These are phyloP conservation scores for Cheilosia urbana DNA, from an alignment of 2,888 invertebrate genomes.

Conservation along the genomic window DNA sequence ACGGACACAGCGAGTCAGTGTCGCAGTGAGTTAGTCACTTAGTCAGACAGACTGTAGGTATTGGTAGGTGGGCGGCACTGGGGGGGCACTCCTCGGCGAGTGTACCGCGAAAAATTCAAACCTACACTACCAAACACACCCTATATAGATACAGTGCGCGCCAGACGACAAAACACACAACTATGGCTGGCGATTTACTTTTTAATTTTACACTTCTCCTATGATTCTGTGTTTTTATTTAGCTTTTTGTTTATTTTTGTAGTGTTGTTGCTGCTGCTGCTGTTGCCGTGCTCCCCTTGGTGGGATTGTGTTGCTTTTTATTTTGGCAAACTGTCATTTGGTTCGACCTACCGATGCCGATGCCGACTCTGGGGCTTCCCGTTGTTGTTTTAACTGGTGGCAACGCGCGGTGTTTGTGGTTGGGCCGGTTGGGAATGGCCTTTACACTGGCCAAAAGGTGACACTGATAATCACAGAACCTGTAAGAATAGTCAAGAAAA, in stretches of 20 bases:
- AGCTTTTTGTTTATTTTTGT: slow-evolving; percentile 19
- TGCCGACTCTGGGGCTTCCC: slow-evolving; percentile 45
- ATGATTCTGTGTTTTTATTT: slow-evolving; percentile 36
- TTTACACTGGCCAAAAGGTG: slow-evolving; percentile 64
- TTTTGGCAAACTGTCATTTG: slow-evolving; percentile 67
- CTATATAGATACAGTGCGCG: slow-evolving; percentile 39
- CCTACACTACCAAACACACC: slow-evolving; percentile 13
- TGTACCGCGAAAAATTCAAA: slow-evolving; percentile 24
- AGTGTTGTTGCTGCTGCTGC: slow-evolving; percentile 36
- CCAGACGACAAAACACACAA: slow-evolving; percentile 45
- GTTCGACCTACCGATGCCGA: slow-evolving; percentile 46
- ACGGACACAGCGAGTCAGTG: slow-evolving; percentile 33
- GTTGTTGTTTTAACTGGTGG: neutral
- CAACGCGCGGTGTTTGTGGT: neutral
- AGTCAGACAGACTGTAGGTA: slow-evolving; percentile 21
- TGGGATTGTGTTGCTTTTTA: slow-evolving; percentile 33
- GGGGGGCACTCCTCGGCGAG: slow-evolving; percentile 18
- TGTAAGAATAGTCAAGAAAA: slow-evolving; percentile 61
- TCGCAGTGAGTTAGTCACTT: slow-evolving; percentile 61
- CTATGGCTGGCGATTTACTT: slow-evolving; percentile 59
- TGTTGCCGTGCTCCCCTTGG: slow-evolving; percentile 36
- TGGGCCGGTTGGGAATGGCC: slow-evolving; percentile 37
- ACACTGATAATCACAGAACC: slow-evolving; percentile 62
- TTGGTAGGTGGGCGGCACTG: slow-evolving; percentile 20
- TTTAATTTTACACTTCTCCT: slow-evolving; percentile 64